Conservation (phyloP, 35 echinoderm and acorn worm species). For the Ptychodera flava region DNA sequence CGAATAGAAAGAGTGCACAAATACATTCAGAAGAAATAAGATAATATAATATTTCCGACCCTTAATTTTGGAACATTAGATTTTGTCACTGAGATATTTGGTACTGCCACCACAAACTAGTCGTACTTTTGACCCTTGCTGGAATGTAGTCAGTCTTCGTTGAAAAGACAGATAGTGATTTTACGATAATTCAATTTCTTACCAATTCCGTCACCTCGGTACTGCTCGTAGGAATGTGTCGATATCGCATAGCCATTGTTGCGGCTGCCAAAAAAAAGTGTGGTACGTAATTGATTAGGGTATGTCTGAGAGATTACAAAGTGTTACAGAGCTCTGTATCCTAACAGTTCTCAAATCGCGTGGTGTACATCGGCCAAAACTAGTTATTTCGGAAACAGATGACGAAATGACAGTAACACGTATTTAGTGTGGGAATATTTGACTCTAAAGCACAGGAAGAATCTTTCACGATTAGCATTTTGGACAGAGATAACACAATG, state of each 20-base stretch:
- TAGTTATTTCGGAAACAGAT: background rate
- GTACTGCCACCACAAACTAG: background rate
- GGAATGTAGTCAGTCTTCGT: background rate
- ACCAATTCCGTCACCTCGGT: background rate
- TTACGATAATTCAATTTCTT: too few species aligned
- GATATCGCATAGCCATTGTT: background rate
- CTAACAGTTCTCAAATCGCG: background rate
- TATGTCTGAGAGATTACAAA: background rate
- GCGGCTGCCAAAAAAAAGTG: background rate
- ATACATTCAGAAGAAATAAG: background rate
- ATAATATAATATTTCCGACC: background rate
- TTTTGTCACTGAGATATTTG: background rate
- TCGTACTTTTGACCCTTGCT: background rate
- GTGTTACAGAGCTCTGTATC: background rate
- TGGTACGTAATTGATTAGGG: background rate
- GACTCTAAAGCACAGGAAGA: too few species aligned
- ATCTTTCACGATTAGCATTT: too few species aligned
- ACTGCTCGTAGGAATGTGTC: background rate
- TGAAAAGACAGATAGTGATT: too few species aligned
- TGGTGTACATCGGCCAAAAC: background rate
- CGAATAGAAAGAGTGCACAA: background rate
- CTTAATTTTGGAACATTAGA: background rate
- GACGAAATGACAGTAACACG: background rate
- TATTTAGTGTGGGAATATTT: background rate
- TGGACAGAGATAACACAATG: too few species aligned